Evolutionary conservation across 2,888 invertebrate genomes (phyloP), one percentile per base, ranked within the genome.

Genomic region (Leucozona laternaria): DNA sequence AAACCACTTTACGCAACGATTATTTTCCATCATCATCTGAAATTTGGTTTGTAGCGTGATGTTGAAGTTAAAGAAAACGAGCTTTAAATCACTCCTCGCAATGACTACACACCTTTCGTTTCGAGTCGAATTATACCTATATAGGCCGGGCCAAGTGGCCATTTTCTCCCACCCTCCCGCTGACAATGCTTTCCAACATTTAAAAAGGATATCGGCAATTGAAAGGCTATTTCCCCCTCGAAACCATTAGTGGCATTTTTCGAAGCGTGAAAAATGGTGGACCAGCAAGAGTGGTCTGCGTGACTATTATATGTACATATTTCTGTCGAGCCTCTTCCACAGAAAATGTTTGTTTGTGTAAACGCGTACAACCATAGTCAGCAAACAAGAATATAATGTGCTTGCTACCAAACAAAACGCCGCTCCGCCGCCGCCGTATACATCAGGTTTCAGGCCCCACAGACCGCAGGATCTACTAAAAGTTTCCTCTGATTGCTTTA

Each of bases 261-360:
- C 28, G 50, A 31, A 31, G 45, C 58, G 58, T 34, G 37, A 68
- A 77, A 55, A 37, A 58, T 57, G 37, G 45, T 48, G 62, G 20
- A 37, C 53, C 62, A 75, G 75, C 60, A 55, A 70, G 57, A 70
- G 57, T 70, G 76, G 62, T 57, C 62, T 55, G 55, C 76, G 62
- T 76, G 62, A 81, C 77, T 76, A 71, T 81, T 77, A 77, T 71
- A n/a, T n/a, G n/a, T n/a, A n/a, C n/a, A n/a, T n/a, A 77, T 58
- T 64, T 71, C 64, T 64, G 57, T 71, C 71, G 37, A 71, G 37
- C 11, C 34, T 15, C 28, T 5, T 43, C 70, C 71, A 48, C 57
- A 64, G 60, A 60, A 60, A 43, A 80, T 80, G 48, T 64, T 55
- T 45, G 55, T 72, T 28, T 72, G 13, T 58, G 45, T 20, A 40